Conservation (phyloP, 2,888 invertebrate species). For the Agrotis segetum region DNA sequence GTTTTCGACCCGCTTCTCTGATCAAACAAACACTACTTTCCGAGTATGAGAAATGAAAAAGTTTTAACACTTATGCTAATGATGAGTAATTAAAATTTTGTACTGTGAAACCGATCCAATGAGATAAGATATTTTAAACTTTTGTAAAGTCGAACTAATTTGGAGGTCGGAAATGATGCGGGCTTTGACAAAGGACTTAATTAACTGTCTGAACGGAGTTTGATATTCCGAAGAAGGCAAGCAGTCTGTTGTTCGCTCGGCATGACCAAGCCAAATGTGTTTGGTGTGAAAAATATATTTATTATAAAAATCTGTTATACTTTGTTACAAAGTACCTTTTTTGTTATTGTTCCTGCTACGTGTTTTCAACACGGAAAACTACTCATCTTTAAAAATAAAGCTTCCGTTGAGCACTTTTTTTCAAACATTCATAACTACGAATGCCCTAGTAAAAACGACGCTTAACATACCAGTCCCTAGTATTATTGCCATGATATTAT, state of each 20-base stretch:
- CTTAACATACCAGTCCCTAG: neutral
- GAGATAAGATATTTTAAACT: neutral
- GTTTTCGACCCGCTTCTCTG: too few relatives aligned
- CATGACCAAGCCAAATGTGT: too few relatives aligned
- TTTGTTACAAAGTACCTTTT: too few relatives aligned
- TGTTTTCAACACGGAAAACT: too few relatives aligned
- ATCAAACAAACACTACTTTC: too few relatives aligned
- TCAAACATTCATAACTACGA: too few relatives aligned
- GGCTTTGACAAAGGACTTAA: neutral
- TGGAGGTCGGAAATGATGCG: neutral
- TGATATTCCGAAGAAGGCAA: neutral
- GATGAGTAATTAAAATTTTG: constrained; percentile 8
- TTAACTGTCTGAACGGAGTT: neutral
- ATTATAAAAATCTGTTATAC: too few relatives aligned
- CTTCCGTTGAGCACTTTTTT: too few relatives aligned
- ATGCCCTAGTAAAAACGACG: neutral
- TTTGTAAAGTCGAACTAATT: neutral
- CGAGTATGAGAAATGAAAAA: too few relatives aligned
- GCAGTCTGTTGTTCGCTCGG: neutral
- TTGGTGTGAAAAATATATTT: too few relatives aligned
- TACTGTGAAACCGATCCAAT: neutral
- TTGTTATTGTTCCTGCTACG: too few relatives aligned
- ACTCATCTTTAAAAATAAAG: too few relatives aligned
- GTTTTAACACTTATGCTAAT: constrained; percentile 1
- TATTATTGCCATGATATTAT: constrained; percentile 1